Evolutionary conservation across 92 coral and sea anemone species (phyloP).

Genomic region (Bergia sp.): DNA sequence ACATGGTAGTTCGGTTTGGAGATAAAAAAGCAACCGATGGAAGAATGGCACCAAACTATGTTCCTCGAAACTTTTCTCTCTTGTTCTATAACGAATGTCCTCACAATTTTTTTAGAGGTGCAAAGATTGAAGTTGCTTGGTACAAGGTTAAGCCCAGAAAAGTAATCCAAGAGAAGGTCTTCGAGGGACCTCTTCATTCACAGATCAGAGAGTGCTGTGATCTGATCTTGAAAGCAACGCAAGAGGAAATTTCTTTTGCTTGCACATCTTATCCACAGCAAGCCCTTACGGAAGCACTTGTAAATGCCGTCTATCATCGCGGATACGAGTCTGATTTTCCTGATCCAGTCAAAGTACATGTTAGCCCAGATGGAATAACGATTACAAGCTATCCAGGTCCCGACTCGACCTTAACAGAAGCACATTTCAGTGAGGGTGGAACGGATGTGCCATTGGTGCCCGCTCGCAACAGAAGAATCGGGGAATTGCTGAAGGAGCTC

Average conservation of each 20-base stretch:
- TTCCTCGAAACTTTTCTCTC: constrained; percentile 66
- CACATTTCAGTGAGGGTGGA: constrained; percentile 61
- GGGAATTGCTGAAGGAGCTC: constrained; percentile 66
- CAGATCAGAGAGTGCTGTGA: constrained; percentile 61
- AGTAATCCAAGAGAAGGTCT: constrained; percentile 44
- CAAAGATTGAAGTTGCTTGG: constrained; percentile 73
- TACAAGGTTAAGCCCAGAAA: constrained; percentile 55
- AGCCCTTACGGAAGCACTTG: constrained; percentile 78
- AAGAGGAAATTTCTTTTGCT: constrained; percentile 57
- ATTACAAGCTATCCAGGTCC: constrained; percentile 84
- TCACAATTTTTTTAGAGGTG: constrained; percentile 62
- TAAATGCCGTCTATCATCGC: constrained; percentile 79
- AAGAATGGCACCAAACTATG: constrained; percentile 32
- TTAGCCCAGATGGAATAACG: constrained; percentile 63
- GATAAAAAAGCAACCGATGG: constrained; percentile 43
- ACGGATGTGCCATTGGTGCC: constrained; percentile 66
- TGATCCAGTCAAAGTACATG: constrained; percentile 67
- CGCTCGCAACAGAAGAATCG: constrained; percentile 81
- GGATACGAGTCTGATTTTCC: constrained; percentile 63
- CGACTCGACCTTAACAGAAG: constrained; percentile 53
- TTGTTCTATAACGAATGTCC: constrained; percentile 66
- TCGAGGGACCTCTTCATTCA: constrained; percentile 62
- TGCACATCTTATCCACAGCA: constrained; percentile 62
- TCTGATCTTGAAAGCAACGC: constrained; percentile 51
- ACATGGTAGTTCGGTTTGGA: constrained; percentile 49